These are phyloP conservation scores for Dinocampus coccinellae DNA, from an alignment of 2,888 invertebrate species.

Conservation along the genomic window DNA sequence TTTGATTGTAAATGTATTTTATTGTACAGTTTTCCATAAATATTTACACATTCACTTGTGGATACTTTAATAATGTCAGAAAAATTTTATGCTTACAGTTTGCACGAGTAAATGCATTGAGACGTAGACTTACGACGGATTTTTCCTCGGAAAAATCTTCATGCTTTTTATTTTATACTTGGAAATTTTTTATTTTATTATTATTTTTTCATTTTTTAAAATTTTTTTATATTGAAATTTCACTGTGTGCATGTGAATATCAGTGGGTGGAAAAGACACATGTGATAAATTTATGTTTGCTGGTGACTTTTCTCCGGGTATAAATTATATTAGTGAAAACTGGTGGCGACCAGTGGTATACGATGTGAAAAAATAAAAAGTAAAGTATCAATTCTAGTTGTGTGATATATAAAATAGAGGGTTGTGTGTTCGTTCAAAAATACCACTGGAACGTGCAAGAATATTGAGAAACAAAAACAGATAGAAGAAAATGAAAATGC, in stretches of 20 bases:
- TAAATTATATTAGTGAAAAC: conserved; percentile 45
- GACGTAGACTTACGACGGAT: conserved; percentile 34
- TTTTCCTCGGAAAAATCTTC: conserved; percentile 19
- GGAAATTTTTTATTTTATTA: too few species aligned
- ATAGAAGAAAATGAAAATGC: conserved; percentile 44
- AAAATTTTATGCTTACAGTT: conserved; percentile 37
- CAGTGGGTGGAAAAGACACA: conserved; percentile 42
- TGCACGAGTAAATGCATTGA: conserved; percentile 24
- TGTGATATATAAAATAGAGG: conserved; percentile 13
- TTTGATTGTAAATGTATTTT: background rate
- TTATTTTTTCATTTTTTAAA: too few species aligned
- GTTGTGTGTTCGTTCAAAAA: conserved; percentile 31
- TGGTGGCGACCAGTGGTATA: conserved; percentile 35
- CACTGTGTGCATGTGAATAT: conserved; percentile 5
- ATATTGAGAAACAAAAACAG: conserved; percentile 48
- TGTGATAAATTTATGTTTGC: conserved; percentile 59
- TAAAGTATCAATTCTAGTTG: conserved; percentile 18
- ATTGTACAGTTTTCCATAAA: background rate
- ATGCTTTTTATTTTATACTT: too few species aligned
- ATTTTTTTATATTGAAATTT: background rate
- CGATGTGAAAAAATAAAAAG: background rate
- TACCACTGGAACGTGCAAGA: conserved; percentile 29
- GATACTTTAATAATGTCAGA: conserved; percentile 25
- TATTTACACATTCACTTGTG: conserved; percentile 23
- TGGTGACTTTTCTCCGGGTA: conserved; percentile 55